These are phyloP conservation scores for Meandrina meandrites DNA, from an alignment of 92 coral and sea anemone species.

Conservation along the genomic window DNA sequence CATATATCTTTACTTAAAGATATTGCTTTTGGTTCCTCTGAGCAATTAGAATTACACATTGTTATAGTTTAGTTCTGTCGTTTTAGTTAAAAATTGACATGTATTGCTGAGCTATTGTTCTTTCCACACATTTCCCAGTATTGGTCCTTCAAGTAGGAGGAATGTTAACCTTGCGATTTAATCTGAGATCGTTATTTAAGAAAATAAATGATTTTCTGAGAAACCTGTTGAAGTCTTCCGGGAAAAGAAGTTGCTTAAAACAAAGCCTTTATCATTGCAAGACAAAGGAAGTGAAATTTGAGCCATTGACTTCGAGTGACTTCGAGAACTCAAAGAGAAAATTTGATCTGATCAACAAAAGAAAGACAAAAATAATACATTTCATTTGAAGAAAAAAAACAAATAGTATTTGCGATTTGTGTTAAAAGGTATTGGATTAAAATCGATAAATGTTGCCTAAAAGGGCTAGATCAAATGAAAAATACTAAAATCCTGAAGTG, in stretches of 20 bases:
- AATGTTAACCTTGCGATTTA: background rate
- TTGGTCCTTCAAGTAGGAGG: no score
- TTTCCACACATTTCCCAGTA: background rate
- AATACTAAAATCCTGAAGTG: background rate
- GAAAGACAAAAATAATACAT: background rate
- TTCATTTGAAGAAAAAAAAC: background rate
- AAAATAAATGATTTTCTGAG: conserved; percentile 6
- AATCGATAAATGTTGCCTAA: background rate
- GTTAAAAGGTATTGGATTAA: background rate
- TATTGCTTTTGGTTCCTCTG: background rate
- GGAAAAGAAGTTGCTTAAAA: background rate
- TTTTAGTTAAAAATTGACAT: background rate
- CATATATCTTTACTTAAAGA: background rate
- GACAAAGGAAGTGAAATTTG: background rate
- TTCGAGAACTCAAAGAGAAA: background rate
- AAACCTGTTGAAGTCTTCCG: background rate
- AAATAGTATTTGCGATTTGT: background rate
- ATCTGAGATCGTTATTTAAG: background rate
- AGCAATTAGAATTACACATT: background rate
- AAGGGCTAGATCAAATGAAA: background rate
- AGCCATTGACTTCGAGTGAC: background rate
- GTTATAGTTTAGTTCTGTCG: background rate
- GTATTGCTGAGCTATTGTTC: background rate
- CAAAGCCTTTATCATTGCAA: background rate
- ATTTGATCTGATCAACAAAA: background rate